phyloP scores from a whole-genome alignment of 2,113 vertebrate species.

The Myrmophylax atrothorax region DNA sequence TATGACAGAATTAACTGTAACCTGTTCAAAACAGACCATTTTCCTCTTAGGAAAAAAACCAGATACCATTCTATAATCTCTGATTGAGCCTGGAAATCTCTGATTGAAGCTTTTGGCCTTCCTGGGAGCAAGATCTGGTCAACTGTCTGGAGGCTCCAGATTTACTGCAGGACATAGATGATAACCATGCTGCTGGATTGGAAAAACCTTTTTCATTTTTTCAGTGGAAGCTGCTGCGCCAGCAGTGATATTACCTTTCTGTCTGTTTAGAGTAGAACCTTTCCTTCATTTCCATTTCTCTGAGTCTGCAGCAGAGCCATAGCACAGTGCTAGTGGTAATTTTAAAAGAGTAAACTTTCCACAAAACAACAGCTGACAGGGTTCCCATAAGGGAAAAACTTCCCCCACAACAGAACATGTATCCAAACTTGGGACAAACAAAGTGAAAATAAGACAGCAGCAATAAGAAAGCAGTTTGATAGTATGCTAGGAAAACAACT shows the following conservation, averaged over 20 bases:
- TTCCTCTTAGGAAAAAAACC: background rate
- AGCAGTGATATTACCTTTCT: background rate
- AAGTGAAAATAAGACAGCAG: background rate
- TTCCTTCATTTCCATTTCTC: background rate
- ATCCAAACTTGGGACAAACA: background rate
- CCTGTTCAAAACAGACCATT: background rate
- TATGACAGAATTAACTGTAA: background rate
- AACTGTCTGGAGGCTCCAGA: background rate
- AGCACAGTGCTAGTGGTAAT: background rate
- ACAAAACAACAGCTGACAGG: background rate
- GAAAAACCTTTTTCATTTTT: background rate
- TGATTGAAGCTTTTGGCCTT: background rate
- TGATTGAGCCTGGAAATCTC: background rate
- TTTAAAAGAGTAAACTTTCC: background rate
- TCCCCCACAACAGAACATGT: background rate
- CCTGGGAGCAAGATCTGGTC: background rate
- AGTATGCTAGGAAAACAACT: background rate
- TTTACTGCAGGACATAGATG: background rate
- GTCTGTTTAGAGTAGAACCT: background rate
- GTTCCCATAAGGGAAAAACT: background rate
- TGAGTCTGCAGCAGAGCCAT: background rate
- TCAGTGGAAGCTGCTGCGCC: background rate
- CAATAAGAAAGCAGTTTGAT: background rate
- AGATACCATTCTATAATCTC: background rate
- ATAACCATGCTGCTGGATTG: fast-evolving